Conservation (phyloP, 2,797 vertebrate species). For the Remorina albescens region DNA sequence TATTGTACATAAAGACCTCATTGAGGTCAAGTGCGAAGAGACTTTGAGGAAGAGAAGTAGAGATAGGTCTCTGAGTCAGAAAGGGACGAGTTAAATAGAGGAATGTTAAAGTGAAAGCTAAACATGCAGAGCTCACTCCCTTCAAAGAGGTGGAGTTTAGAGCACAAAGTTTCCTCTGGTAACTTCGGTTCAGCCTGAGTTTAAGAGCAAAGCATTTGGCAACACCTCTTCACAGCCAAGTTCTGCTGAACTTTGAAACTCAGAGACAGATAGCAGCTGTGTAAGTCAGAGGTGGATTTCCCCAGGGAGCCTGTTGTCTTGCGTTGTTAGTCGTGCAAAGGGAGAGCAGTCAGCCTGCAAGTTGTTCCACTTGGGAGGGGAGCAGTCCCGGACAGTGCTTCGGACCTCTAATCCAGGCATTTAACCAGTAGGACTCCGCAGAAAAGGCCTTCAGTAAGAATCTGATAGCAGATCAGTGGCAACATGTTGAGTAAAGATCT, state of each 20-base stretch:
- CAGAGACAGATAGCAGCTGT: constrained; percentile 11
- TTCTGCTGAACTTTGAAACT: constrained; percentile 43
- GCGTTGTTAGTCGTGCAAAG: neutral
- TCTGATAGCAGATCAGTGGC: neutral
- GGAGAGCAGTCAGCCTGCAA: neutral
- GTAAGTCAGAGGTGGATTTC: neutral
- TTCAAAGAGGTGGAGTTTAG: constrained; percentile 56
- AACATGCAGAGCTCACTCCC: neutral
- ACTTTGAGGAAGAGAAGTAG: too few relatives aligned
- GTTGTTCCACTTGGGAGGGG: constrained; percentile 15
- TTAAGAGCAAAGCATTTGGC: constrained; percentile 15
- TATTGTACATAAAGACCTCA: too few relatives aligned
- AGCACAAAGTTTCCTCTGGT: neutral
- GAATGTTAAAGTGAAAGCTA: neutral
- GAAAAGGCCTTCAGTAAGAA: neutral
- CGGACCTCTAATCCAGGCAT: constrained; percentile 47
- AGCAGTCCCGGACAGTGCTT: constrained; percentile 66
- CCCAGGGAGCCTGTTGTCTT: neutral
- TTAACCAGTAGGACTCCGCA: neutral
- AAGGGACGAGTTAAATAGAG: constrained; percentile 14
- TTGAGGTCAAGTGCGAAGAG: too few relatives aligned
- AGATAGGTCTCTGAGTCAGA: too few relatives aligned
- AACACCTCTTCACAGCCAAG: neutral
- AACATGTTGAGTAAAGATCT: constrained; percentile 79
- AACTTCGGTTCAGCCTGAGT: constrained; percentile 24